Evolutionary conservation across 2,797 vertebrate species (phyloP), one percentile per base, ranked within the genome.

Genomic region (Lepus oiostolus): DNA sequence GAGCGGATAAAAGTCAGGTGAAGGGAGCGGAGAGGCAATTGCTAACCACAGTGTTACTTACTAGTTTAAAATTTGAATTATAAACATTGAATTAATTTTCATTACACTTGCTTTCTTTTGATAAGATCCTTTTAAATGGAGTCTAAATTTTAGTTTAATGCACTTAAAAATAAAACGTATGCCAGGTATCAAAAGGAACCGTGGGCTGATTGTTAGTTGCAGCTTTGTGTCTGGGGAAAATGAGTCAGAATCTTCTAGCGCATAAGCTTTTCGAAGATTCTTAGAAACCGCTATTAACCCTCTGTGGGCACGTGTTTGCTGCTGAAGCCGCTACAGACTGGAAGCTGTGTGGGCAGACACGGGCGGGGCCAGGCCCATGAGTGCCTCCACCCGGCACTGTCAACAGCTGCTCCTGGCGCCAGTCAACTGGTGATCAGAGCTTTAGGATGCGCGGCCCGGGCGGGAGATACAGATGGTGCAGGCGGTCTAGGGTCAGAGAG

Each of bases 141-240:
- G 63, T 63, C 86, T 92, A 96, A 95, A 96, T 95, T 95, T 95
- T 93, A 94, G 77, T 96, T 95, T 93, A 95, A 91, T 94, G 96
- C 81, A 91, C 84, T 97, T 95, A 93, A 95, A 94, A 95, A 95
- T 96, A 95, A 97, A 96, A 95, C 89, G 30, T 77, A 94, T 96
- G 91, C 91, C 91, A 91, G 35, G 93, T 91, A 93, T 65, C 81
- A 95, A 94, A 90, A 89, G 93, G 65, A 93, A 93, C 76, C 62
- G 95, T 96, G 65, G 96, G 96, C 81, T 91, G 93, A 87, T 93
- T 94, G 63, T 95, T 89, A 87, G 72, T 75, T 93, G 62, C 77
- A 52, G 58, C 79, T 97, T 96, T 96, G 95, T 95, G 21, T 85
- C 75, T 35, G 75, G 22, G 70, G 19, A 91, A 87, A 95, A 94